Evolutionary conservation across 2,113 vertebrate species (phyloP).

Genomic region (Myocastor coypus): DNA sequence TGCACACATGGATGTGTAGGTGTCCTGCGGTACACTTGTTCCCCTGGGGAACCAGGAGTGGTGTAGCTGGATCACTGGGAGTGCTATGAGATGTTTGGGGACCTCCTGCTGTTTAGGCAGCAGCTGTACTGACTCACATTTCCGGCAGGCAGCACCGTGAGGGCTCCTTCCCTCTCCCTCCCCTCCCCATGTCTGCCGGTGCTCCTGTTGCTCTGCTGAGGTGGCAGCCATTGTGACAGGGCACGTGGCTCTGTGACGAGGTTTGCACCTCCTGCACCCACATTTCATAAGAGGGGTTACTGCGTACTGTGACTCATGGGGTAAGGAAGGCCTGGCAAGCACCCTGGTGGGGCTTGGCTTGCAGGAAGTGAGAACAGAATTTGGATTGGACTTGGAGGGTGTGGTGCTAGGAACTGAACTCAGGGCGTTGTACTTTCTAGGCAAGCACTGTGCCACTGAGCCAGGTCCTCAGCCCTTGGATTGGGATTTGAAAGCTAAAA

Average conservation of each 20-base stretch:
- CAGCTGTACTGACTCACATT: not conserved
- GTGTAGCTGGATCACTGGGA: not conserved
- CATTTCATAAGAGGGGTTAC: not conserved
- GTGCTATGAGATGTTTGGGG: too few species aligned
- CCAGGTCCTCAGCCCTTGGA: not conserved
- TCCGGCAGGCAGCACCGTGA: not conserved
- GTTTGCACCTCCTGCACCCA: not conserved
- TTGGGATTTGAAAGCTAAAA: not conserved
- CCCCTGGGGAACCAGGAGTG: too few species aligned
- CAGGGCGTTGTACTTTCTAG: too few species aligned
- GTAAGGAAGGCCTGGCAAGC: too few species aligned
- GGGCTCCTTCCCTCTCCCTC: too few species aligned
- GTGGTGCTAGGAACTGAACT: too few species aligned
- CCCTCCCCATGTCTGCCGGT: too few species aligned
- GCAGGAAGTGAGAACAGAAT: not conserved
- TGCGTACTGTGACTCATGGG: not conserved
- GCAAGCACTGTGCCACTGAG: too few species aligned
- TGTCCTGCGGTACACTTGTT: not conserved
- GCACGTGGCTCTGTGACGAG: not conserved
- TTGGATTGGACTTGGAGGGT: not conserved
- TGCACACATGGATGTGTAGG: not conserved
- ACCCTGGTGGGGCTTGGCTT: not conserved
- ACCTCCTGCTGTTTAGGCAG: too few species aligned
- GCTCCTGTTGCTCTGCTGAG: not conserved
- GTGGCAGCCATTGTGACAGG: not conserved